Evolutionary conservation across 37 sponge, comb jelly and placozoan genomes (phyloP), one percentile per base, ranked within the genome.

Genomic region (Bolinopsis microptera): DNA sequence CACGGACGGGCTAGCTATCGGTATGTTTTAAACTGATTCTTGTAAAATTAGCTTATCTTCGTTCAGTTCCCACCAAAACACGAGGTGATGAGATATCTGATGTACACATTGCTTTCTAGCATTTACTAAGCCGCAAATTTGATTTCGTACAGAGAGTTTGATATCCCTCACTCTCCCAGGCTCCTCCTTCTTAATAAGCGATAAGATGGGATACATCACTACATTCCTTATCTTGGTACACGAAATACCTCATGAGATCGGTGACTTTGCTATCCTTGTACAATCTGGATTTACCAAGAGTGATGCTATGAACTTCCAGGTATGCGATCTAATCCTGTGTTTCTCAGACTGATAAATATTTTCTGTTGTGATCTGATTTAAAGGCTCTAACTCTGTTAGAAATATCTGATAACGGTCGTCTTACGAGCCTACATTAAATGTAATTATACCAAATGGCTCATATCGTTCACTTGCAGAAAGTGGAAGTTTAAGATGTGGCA

Each of bases 181-280:
- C 30, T 80, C 82, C 37, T 80, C 82, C 9, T 80, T 80, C 82
- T 30, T 80, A 8, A 36, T 80, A 8, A 80, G 82, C 30, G 82
- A 80, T 34, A 93, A 94, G 18, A 94, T 98, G 0, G 98, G 98
- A 32, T 38, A 96, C 9, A 93, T 98, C 27, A 98, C 98, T 37
- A 96, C 98, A 31, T 40, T 97, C 80, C 97, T 97, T 36, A 96
- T 98, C 41, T 94, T 98, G 16, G 83, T 98, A 9, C 98, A 98
- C 83, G 98, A 98, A 39, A 93, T 98, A 18, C 98, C 98, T 23
- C 98, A 98, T 76, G 98, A 98, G 94, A 95, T 98, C 26, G 98
- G 98, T 33, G 98, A 98, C 93, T 98, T 98, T 95, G 98, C 98
- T 27, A 98, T 98, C 93, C 96, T 98, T 0, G 80, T 98, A 28